Percentiles rank a stretch among this genome's conserved stretches.
These are phyloP conservation scores for Amiota minor DNA, from an alignment of 2,888 invertebrate species.

Conservation along the genomic window DNA sequence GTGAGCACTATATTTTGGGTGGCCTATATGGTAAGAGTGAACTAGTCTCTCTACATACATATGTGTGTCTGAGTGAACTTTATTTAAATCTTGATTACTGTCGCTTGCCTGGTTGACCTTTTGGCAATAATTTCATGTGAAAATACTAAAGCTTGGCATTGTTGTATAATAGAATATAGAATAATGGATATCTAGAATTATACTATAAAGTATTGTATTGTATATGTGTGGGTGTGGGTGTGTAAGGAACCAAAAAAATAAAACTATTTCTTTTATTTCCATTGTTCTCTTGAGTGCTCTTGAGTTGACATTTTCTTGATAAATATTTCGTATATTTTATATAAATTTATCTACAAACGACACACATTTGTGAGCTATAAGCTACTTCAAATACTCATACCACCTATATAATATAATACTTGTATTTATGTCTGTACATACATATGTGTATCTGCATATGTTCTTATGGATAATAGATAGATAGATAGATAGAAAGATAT, in stretches of 20 bases:
- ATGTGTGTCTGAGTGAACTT: background rate
- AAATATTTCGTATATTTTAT: no score
- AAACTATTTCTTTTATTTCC: no score
- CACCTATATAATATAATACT: background rate
- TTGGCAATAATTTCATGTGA: conserved; percentile 34
- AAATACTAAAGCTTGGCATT: conserved; percentile 11
- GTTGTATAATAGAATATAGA: conserved; percentile 1
- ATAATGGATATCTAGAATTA: background rate
- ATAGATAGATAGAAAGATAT: no score
- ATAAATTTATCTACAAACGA: background rate
- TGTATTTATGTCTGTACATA: no score
- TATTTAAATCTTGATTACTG: conserved; percentile 14
- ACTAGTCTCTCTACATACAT: background rate
- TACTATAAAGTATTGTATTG: background rate
- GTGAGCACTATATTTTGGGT: no score
- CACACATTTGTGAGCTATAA: conserved; percentile 3
- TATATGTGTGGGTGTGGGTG: background rate
- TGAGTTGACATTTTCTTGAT: no score
- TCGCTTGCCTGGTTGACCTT: conserved; percentile 31
- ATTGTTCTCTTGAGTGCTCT: no score
- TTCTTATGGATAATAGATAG: no score
- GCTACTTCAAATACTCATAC: background rate
- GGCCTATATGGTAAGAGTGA: background rate
- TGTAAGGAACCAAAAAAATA: background rate
- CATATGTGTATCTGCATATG: no score